Evolutionary conservation across 2,797 vertebrate genomes (phyloP), one percentile per base, ranked within the genome.

Genomic region (Erpetoichthys calabaricus): DNA sequence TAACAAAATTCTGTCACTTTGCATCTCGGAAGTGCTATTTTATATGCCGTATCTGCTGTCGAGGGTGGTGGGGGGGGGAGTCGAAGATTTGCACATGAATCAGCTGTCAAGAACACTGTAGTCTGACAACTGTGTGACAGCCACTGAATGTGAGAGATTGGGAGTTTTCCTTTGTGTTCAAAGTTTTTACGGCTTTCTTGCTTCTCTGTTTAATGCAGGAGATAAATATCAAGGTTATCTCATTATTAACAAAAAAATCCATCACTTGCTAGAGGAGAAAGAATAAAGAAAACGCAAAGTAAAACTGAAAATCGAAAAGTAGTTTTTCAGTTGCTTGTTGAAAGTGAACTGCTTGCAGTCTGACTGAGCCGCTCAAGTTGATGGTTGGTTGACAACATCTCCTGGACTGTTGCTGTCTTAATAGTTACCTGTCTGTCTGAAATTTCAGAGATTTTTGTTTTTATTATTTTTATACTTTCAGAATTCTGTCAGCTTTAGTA

Each of bases 81-180:
- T 86, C 86, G 83, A 81, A 91, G 88, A 98, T 97, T 90, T 87
- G 81, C 86, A 92, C 90, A 92, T 93, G 90, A 95, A 96, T 97
- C 91, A 91, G 82, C 89, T 91, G 91, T 93, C 91, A 90, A 81
- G 85, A 85, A 82, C 82, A 78, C 84, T 90, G 78, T 80, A 74
- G 76, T 66, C 74, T 86, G 88, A 90, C 84, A 68, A 80, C 75
- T 85, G 73, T 1, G 78, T 73, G 84, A 91, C 89, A 88, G 75
- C 86, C 92, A 75, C 77, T 74, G 73, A 87, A 83, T 82, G 83
- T 79, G 78, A 56, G 70, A 77, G 75, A 82, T 80, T 75, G 78
- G 73, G 72, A 74, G 75, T 75, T 68, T 63, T 45, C 62, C 68
- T 70, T 63, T 65, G 73, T 64, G 62, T 79, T 71, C 71, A 74